Conservation (phyloP, 2,113 vertebrate species). For the Takifugu flavidus region DNA sequence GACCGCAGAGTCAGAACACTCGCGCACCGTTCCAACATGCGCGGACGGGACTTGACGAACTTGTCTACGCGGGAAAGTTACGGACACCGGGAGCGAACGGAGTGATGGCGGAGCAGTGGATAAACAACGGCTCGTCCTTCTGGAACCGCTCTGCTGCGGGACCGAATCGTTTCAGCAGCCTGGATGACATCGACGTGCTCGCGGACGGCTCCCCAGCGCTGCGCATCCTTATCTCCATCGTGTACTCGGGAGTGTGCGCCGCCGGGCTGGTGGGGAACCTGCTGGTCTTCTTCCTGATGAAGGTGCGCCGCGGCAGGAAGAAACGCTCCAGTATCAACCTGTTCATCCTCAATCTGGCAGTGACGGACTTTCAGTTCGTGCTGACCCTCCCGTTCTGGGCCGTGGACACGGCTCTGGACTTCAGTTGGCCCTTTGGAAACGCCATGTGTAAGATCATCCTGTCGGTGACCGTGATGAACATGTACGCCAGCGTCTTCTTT, state of each 20-base stretch:
- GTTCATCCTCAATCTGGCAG: conserved; percentile 86
- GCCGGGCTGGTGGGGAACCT: conserved; percentile 87
- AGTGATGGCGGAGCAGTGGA: conserved; percentile 59
- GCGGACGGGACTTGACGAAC: background rate
- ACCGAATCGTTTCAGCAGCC: conserved; percentile 36
- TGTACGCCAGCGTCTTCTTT: conserved; percentile 94
- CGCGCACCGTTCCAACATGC: background rate
- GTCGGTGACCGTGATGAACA: conserved; percentile 87
- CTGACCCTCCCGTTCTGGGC: conserved; percentile 93
- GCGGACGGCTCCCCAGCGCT: conserved; percentile 73
- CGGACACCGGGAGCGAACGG: conserved; percentile 9
- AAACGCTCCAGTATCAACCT: conserved; percentile 87
- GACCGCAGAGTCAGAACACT: no score
- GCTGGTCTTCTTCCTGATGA: conserved; percentile 89
- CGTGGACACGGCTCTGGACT: conserved; percentile 86
- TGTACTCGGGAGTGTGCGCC: conserved; percentile 89
- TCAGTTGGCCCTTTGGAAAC: conserved; percentile 90
- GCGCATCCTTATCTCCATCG: conserved; percentile 81
- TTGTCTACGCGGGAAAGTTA: background rate
- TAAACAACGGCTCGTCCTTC: conserved; percentile 21
- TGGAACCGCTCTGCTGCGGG: conserved; percentile 44
- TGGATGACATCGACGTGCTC: conserved; percentile 63
- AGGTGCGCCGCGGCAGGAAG: conserved; percentile 77
- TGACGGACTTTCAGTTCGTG: conserved; percentile 92
- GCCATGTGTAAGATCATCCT: conserved; percentile 91